Evolutionary conservation across 2,888 invertebrate genomes (phyloP), one percentile per base, ranked within the genome.

Genomic region (Trichopria drosophilae): DNA sequence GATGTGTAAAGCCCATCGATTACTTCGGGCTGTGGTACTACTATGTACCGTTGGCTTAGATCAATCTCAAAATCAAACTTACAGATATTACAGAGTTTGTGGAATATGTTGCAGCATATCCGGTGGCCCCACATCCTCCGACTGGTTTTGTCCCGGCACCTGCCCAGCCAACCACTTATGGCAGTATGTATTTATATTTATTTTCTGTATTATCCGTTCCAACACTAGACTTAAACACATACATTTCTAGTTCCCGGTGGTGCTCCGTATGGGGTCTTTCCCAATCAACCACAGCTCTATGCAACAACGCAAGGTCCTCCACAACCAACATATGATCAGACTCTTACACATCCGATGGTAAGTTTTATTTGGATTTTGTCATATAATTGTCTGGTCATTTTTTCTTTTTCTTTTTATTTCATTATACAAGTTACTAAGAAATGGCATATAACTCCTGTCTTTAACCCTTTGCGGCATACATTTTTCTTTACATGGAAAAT

Each of bases 241-340:
- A 35, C 36, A 18, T n/a, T 42, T 52, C 52, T 68, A 82, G 83
- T 83, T 69, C 82, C 82, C 46, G 81, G 83, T 32, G 83, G 82
- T 9, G 77, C 80, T 2, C 83, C 83, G 43, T 83, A 83, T 71
- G 83, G 83, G 48, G 77, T 83, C 61, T 77, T 77, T 61, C 77
- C 77, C 52, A 77, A 76, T 74, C 72, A 82, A 72, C 72, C 83
- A 73, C 87, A 87, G 65, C 76, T 83, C 36, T 83, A 82, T 73
- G 86, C 79, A 75, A 79, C 83, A 9, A 86, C 86, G 55, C 85
- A 85, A 45, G 86, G 86, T 49, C 82, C 82, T 12, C 66, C 65
- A 5, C 72, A 70, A 37, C 82, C 83, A 24, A 79, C 82, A 3
- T 87, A 88, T 66, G 87, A 88, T 72, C 87, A 87, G 76, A 83